Evolutionary conservation across 1,140 invertebrate species (phyloP).

Genomic region (Drosophila busckii): DNA sequence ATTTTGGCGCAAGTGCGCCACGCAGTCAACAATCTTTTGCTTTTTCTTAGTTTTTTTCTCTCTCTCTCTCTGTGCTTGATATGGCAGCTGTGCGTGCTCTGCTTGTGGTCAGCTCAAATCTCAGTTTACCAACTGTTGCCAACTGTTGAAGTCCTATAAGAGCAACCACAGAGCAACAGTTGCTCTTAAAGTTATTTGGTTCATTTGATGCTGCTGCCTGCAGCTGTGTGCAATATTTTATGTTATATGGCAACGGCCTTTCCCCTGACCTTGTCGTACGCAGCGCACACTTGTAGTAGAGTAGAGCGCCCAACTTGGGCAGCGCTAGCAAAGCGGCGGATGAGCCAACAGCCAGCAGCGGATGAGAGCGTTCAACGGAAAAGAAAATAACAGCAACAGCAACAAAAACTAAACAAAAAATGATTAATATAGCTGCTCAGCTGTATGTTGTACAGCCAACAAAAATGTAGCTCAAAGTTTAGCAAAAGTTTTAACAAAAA

Average conservation of each 20-base stretch:
- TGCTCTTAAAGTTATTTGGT: conserved; percentile 73
- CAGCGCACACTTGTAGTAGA: too few species aligned
- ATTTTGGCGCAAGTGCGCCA: conserved; percentile 40
- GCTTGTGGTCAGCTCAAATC: conserved; percentile 61
- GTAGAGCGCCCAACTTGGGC: too few species aligned
- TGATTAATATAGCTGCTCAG: conserved; percentile 36
- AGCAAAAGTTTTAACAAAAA: too few species aligned
- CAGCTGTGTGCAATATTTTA: conserved; percentile 56
- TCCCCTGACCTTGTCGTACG: conserved; percentile 36
- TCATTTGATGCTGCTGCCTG: conserved; percentile 61
- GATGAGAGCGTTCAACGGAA: conserved; percentile 18
- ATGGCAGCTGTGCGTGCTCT: conserved; percentile 56
- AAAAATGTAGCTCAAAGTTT: conserved; percentile 12
- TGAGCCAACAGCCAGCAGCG: conserved; percentile 31
- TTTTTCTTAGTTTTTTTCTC: too few species aligned
- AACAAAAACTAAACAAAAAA: conserved; percentile 22
- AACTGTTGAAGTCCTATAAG: conserved; percentile 69
- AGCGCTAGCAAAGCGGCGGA: conserved; percentile 15
- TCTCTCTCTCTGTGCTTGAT: conserved; percentile 23
- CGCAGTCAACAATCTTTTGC: too few species aligned
- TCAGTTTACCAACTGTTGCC: conserved; percentile 56
- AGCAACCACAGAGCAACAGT: conserved; percentile 43
- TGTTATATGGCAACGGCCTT: conserved; percentile 19
- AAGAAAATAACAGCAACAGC: not conserved
- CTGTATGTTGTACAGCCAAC: conserved; percentile 9